phyloP scores from a whole-genome alignment of 2,888 invertebrate species.

The Meganola albula region DNA sequence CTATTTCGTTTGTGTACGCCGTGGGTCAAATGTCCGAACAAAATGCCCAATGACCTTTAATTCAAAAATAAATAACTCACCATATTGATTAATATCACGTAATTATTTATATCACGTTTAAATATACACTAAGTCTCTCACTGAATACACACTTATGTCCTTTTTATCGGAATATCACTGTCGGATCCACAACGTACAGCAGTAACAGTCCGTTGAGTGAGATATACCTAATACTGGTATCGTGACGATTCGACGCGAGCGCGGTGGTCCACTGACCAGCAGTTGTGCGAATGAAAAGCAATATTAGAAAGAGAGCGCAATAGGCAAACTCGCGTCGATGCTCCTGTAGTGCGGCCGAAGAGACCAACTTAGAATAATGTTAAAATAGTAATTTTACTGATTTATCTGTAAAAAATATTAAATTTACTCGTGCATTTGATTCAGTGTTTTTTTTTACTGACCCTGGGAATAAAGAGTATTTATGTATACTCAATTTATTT shows the following conservation, averaged over 20 bases:
- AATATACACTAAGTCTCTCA: slow-evolving; percentile 16
- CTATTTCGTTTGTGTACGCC: no score
- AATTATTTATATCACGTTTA: slow-evolving; percentile 14
- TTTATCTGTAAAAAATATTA: no score
- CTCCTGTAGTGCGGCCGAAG: slow-evolving; percentile 16
- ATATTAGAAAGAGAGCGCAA: slow-evolving; percentile 16
- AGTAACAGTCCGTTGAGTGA: slow-evolving; percentile 16
- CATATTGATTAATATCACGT: slow-evolving; percentile 15
- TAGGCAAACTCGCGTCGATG: slow-evolving; percentile 16
- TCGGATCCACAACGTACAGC: slow-evolving; percentile 16
- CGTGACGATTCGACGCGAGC: slow-evolving; percentile 16
- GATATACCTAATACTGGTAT: slow-evolving; percentile 15
- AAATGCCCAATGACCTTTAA: no score
- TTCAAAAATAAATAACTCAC: slow-evolving; percentile 16
- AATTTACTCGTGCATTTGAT: slow-evolving; percentile 15
- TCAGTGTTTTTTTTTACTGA: slow-evolving; percentile 14
- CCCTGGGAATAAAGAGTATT: slow-evolving; percentile 14
- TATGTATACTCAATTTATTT: slow-evolving; percentile 15
- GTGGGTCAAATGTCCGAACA: no score
- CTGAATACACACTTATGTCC: slow-evolving; percentile 15
- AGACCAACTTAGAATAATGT: slow-evolving; percentile 16
- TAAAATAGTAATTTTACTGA: slow-evolving; percentile 16
- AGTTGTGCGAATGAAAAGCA: slow-evolving; percentile 16
- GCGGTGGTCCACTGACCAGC: slow-evolving; percentile 16
- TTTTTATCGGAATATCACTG: slow-evolving; percentile 16